Evolutionary conservation across 1,140 invertebrate species (phyloP).

Genomic region (Cotesia chilonis): DNA sequence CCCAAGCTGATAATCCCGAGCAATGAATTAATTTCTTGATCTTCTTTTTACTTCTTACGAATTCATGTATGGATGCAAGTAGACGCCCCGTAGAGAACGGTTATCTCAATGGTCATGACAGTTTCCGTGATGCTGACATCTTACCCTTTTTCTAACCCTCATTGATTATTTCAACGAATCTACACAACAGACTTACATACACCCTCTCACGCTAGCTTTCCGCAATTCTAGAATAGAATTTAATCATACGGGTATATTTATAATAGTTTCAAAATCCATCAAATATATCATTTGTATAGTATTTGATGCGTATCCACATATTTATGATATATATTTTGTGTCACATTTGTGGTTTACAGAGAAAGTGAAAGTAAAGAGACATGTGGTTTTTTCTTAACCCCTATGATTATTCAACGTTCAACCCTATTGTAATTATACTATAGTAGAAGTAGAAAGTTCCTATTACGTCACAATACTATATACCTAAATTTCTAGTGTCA

Average conservation of each 20-base stretch:
- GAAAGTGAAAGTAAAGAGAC: conserved; percentile 34
- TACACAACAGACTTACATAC: background rate
- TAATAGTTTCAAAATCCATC: conserved; percentile 59
- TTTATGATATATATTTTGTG: background rate
- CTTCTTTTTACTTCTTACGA: too few species aligned
- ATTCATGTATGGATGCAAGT: too few species aligned
- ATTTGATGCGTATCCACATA: conserved; percentile 3
- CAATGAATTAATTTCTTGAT: too few species aligned
- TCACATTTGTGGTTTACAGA: conserved; percentile 2
- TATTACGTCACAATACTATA: too few species aligned
- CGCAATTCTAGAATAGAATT: conserved; percentile 50
- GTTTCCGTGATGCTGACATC: background rate
- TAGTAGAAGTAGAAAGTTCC: too few species aligned
- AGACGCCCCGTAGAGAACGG: too few species aligned
- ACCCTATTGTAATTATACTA: conserved; percentile 19
- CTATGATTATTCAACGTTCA: conserved; percentile 18
- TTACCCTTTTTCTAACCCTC: background rate
- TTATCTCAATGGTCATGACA: too few species aligned
- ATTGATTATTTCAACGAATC: conserved; percentile 28
- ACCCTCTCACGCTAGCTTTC: conserved; percentile 35
- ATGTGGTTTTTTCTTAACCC: conserved; percentile 48
- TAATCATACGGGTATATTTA: conserved; percentile 65
- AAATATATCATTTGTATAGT: conserved; percentile 45
- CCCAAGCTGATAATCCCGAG: too few species aligned
- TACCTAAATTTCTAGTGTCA: too few species aligned